A percentile compares a stretch with the other conserved stretches of the same genome.
Conservation (phyloP, 2,113 vertebrate species). For the Scomber colias region DNA sequence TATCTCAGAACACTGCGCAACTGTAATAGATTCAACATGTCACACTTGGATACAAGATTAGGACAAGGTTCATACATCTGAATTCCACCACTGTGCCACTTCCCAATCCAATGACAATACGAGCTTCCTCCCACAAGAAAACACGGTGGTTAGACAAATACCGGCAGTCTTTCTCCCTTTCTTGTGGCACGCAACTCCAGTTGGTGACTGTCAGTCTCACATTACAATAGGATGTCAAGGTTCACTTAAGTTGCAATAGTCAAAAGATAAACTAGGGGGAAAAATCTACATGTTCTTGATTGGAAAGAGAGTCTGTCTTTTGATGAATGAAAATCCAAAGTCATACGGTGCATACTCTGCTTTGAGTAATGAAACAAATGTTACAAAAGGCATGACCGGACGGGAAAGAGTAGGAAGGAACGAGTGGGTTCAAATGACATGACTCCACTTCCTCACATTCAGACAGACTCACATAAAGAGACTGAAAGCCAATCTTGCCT, state of each 20-base stretch:
- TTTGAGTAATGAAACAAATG: background rate
- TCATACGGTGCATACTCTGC: background rate
- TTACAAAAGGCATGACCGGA: background rate
- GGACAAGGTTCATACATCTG: constrained; percentile 1
- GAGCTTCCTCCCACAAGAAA: constrained; percentile 22
- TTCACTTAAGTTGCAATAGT: constrained; percentile 2
- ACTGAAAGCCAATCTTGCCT: constrained; percentile 49
- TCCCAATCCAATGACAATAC: constrained; percentile 12
- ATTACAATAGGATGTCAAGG: background rate
- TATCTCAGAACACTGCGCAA: background rate
- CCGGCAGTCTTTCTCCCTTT: background rate
- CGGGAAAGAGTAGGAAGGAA: constrained; percentile 12
- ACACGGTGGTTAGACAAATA: no score
- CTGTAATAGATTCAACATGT: background rate
- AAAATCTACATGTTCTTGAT: background rate
- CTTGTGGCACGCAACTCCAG: constrained; percentile 1
- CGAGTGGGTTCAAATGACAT: constrained; percentile 14
- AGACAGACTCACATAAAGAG: constrained; percentile 37
- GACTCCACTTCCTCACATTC: constrained; percentile 11
- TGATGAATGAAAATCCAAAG: background rate
- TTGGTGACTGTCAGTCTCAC: constrained; percentile 5
- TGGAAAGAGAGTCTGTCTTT: background rate
- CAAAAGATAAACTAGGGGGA: background rate
- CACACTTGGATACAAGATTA: background rate
- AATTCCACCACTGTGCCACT: constrained; percentile 11